Evolutionary conservation across 2,888 invertebrate species (phyloP).

Genomic region (Cryptocephalus primarius): DNA sequence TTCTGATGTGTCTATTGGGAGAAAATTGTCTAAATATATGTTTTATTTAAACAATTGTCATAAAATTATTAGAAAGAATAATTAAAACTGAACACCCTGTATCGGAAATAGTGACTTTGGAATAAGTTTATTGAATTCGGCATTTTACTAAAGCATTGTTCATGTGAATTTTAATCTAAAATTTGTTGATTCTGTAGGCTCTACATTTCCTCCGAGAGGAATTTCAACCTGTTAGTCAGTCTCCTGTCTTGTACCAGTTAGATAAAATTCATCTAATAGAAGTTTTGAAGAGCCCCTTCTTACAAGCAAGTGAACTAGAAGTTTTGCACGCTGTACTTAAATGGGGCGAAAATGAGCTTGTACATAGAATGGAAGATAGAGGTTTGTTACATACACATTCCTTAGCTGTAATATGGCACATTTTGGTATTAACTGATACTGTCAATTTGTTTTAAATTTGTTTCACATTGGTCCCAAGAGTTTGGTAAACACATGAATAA

Average conservation of each 20-base stretch:
- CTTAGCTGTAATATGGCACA: no score
- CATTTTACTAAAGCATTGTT: background rate
- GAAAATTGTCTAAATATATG: no score
- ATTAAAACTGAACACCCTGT: no score
- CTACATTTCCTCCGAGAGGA: constrained; percentile 88
- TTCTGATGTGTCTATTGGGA: no score
- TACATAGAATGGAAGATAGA: constrained; percentile 71
- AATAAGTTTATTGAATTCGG: no score
- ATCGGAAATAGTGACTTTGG: no score
- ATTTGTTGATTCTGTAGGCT: constrained; percentile 41
- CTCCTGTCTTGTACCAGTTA: constrained; percentile 63
- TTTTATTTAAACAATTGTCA: no score
- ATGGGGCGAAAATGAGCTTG: constrained; percentile 83
- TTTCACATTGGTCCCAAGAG: no score
- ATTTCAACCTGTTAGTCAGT: constrained; percentile 67
- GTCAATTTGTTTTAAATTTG: no score
- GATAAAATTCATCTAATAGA: constrained; percentile 65
- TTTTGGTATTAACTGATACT: no score
- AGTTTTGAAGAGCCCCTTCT: constrained; percentile 65
- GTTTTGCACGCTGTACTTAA: constrained; percentile 75
- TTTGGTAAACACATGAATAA: no score
- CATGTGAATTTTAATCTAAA: constrained; percentile 29
- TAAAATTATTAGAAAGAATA: no score
- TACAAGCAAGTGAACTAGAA: constrained; percentile 81
- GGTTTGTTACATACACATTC: constrained; percentile 31